Percentiles rank a stretch among this genome's conserved stretches.
Evolutionary conservation across 2,888 invertebrate genomes (phyloP).

Genomic region (Dyspetes luteomarginatus): DNA sequence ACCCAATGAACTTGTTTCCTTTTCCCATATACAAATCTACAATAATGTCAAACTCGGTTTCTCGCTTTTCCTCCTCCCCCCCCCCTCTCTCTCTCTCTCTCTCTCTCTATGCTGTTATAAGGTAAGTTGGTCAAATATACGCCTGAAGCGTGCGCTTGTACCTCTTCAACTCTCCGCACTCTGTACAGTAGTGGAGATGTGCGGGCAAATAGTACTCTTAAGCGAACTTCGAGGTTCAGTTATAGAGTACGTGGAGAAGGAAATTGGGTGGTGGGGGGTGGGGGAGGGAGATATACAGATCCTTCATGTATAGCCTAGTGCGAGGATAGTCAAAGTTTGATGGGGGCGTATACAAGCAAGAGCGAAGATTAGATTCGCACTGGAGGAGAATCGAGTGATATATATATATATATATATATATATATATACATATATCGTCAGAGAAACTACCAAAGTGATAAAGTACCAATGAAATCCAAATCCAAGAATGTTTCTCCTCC

Average conservation of each 20-base stretch:
- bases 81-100: too few relatives aligned
- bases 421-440: background rate
- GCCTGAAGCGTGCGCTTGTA: conserved; percentile 24
- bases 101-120: conserved; percentile 23
- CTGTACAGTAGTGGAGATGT: conserved; percentile 11
- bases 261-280: too few relatives aligned
- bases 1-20: conserved; percentile 14
- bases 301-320: background rate
- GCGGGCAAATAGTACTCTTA: conserved; percentile 53
- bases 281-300: background rate
- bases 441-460: conserved; percentile 27
- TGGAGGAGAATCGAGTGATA: conserved; percentile 34
- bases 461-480: conserved; percentile 32
- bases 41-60: conserved; percentile 47
- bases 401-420: conserved; percentile 2
- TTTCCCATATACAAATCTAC: conserved; percentile 18
- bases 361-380: conserved; percentile 61
- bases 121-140: conserved; percentile 54
- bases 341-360: conserved; percentile 64
- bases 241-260: background rate
- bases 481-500: conserved; percentile 18
- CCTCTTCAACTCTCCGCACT: conserved; percentile 26
- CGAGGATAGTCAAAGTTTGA: conserved; percentile 63
- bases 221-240: conserved; percentile 47
- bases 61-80: conserved; percentile 20